Percentiles rank a stretch among this genome's conserved stretches.
Evolutionary conservation across 2,888 invertebrate species (phyloP).

Genomic region (Noctua janthina): DNA sequence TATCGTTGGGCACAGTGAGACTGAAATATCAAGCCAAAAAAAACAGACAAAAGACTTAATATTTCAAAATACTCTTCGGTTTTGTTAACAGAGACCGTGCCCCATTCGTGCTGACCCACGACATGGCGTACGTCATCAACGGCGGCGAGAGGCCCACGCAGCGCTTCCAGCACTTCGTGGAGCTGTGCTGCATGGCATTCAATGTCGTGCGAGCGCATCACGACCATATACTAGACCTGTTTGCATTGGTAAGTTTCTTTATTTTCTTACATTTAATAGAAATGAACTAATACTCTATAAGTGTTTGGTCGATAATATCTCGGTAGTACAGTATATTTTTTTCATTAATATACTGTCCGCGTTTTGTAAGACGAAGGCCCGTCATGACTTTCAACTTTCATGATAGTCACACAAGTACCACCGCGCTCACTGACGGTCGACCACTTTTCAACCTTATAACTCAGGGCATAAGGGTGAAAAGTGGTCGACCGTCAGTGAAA

Average conservation of each 20-base stretch:
- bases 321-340: too few relatives aligned
- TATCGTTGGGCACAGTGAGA: too few relatives aligned
- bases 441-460: too few relatives aligned
- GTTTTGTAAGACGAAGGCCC: too few relatives aligned
- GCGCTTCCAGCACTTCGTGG: conserved; percentile 99
- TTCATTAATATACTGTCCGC: too few relatives aligned
- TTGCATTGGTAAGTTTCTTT: conserved; percentile 93
- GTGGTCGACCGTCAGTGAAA: too few relatives aligned
- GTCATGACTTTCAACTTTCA: too few relatives aligned
- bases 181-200: conserved; percentile 99
- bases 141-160: conserved; percentile 98
- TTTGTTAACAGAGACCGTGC: conserved; percentile 95
- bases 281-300: too few relatives aligned
- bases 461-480: too few relatives aligned
- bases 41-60: neutral
- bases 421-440: too few relatives aligned
- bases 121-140: conserved; percentile 99
- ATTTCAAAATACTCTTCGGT: neutral
- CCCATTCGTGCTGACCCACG: conserved; percentile 99
- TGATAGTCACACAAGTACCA: too few relatives aligned
- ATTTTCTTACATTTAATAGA: neutral
- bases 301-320: too few relatives aligned
- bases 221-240: conserved; percentile 96
- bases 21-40: neutral
- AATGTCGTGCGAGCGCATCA: conserved; percentile 98